phyloP scores from a whole-genome alignment of 2,797 vertebrate genomes.

The Varecia variegata region DNA sequence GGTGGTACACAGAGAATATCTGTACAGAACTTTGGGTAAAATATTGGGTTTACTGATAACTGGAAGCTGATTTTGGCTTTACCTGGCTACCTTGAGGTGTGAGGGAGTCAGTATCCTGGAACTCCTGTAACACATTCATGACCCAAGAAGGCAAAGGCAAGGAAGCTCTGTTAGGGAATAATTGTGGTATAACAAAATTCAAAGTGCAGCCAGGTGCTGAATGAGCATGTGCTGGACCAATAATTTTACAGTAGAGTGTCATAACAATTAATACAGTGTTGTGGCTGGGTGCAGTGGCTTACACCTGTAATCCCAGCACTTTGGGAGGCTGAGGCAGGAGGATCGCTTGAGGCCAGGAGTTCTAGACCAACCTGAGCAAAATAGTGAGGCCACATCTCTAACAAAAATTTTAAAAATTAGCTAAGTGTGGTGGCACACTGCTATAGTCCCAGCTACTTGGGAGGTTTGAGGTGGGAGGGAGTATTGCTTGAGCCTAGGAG shows the following conservation, averaged over 20 bases:
- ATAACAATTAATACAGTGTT: background rate
- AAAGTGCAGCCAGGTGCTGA: background rate
- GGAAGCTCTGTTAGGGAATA: background rate
- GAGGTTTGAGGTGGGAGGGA: background rate
- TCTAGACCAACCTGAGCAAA: background rate
- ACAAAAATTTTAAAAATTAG: background rate
- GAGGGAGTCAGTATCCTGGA: background rate
- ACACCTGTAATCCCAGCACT: background rate
- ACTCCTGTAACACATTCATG: background rate
- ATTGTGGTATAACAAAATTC: background rate
- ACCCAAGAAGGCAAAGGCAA: background rate
- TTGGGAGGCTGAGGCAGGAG: background rate
- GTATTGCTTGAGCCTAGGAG: background rate
- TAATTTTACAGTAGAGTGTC: background rate
- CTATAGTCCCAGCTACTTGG: background rate
- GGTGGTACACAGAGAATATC: background rate
- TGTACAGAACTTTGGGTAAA: background rate
- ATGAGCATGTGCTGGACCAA: background rate
- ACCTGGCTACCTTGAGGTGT: background rate
- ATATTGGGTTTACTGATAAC: background rate
- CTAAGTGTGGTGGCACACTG: background rate
- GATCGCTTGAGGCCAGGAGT: background rate
- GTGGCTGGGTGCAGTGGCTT: background rate
- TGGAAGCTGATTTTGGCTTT: background rate
- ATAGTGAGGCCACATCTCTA: background rate